Evolutionary conservation across 2,888 invertebrate species (phyloP).

Genomic region (Hydrotaea diabolus): DNA sequence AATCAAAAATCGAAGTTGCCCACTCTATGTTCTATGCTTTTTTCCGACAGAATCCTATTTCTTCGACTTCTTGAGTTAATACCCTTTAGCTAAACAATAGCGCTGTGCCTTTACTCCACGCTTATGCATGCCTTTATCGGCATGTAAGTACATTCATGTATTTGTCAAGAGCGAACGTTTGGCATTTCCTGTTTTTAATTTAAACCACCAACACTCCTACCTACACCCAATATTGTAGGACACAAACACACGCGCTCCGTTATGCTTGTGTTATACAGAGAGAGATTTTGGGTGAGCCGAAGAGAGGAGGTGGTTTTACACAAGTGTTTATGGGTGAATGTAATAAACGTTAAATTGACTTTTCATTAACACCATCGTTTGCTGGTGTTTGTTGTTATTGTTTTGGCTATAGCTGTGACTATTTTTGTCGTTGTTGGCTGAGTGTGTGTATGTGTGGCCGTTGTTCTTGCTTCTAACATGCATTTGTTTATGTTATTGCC

Average conservation of each 20-base stretch:
- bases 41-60: no score
- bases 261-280: neutral
- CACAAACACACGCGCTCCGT: neutral
- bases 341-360: conserved; percentile 15
- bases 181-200: no score
- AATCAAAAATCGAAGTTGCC: no score
- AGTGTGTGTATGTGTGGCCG: neutral
- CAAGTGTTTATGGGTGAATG: neutral
- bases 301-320: neutral
- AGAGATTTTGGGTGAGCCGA: neutral
- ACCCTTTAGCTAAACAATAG: no score
- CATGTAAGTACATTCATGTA: no score
- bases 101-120: no score
- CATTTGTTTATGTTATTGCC: conserved; percentile 23
- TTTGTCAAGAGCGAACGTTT: no score
- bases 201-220: no score
- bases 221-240: neutral
- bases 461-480: neutral
- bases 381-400: neutral
- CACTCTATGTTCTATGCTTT: no score
- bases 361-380: neutral
- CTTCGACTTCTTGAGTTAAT: no score
- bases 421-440: neutral
- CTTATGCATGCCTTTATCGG: no score
- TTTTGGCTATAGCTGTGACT: conserved; percentile 2